Evolutionary conservation across 2,888 invertebrate genomes (phyloP).

Genomic region (Iselma pallidipennis): DNA sequence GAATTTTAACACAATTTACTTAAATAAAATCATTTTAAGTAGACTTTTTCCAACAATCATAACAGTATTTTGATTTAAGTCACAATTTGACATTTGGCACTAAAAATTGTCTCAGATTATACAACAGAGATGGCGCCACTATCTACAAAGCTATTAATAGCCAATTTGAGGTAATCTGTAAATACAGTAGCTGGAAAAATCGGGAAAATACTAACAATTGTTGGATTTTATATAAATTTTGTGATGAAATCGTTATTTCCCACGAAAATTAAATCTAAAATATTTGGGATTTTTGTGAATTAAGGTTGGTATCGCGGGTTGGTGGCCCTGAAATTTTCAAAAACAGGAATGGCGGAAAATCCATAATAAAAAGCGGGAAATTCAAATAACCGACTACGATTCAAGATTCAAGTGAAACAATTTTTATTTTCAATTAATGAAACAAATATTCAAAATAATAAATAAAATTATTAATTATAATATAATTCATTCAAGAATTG

Average conservation of each 20-base stretch:
- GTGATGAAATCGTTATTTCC: no score
- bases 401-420: neutral
- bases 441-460: constrained; percentile 19
- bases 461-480: constrained; percentile 17
- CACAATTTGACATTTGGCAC: neutral
- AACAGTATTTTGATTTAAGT: neutral
- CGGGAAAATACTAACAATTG: no score
- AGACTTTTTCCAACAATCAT: neutral
- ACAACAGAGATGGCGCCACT: neutral
- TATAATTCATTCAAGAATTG: constrained; percentile 22
- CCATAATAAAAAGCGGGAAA: neutral
- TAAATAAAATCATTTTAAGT: neutral
- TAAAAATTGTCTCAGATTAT: neutral
- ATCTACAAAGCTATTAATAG: no score
- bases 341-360: neutral
- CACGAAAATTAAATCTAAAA: no score
- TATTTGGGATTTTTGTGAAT: neutral
- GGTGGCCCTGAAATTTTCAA: no score
- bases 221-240: no score
- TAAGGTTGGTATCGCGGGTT: neutral
- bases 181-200: no score
- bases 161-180: no score
- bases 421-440: constrained; percentile 8
- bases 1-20: neutral
- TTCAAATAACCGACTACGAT: no score